phyloP scores from a whole-genome alignment of 2,113 vertebrate genomes.

The Hemiprocne comata region DNA sequence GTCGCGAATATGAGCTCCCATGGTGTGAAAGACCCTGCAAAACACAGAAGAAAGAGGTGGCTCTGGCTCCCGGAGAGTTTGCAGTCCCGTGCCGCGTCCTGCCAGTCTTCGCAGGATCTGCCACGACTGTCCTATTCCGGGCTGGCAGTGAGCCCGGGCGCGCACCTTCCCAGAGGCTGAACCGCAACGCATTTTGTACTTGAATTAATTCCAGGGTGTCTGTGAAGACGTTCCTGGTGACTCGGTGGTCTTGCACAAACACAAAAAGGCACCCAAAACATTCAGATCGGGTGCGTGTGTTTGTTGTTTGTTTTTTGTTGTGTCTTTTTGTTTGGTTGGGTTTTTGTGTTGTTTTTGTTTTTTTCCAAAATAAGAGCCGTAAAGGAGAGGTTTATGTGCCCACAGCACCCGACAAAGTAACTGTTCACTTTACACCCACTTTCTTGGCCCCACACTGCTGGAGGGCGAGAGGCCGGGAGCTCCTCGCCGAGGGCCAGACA shows the following conservation, averaged over 20 bases:
- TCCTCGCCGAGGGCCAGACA: neutral
- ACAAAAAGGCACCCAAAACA: neutral
- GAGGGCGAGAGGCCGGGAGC: too few relatives aligned
- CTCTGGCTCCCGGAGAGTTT: neutral
- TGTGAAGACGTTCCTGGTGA: neutral
- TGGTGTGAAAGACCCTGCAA: neutral
- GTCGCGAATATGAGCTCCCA: neutral
- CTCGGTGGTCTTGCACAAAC: neutral
- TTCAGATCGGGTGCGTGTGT: neutral
- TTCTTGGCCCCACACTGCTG: neutral
- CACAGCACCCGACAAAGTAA: neutral
- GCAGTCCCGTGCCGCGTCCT: neutral
- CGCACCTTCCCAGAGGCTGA: neutral
- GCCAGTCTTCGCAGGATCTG: accelerated
- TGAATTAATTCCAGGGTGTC: constrained; percentile 4
- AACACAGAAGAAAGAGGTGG: neutral
- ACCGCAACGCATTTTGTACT: neutral
- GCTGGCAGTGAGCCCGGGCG: neutral
- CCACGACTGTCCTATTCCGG: neutral
- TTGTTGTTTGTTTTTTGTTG: accelerated
- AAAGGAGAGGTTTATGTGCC: accelerated
- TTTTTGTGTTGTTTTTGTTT: neutral
- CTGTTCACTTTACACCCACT: neutral
- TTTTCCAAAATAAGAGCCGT: neutral
- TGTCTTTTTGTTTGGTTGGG: too few relatives aligned